Base-by-base conservation (phyloP, 2,888 invertebrate species). In the Daptonema setosum region DNA sequence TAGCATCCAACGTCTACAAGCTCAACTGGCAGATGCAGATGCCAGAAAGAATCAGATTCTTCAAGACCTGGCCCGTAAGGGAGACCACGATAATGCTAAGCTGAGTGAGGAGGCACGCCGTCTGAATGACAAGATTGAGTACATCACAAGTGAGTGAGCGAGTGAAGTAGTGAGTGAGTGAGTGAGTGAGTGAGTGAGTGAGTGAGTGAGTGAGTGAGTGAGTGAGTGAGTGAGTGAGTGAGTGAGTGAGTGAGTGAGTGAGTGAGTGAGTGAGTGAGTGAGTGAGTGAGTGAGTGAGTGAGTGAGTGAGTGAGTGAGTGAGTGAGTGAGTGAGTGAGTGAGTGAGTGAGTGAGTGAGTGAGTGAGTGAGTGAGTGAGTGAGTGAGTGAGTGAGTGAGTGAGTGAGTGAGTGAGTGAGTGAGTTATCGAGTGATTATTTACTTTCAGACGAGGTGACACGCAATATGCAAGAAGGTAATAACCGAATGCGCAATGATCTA, bases 1-100 rank as follows among this genome's bases (percentile, higher is more conserved):
- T 55, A 67, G 67, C n/a, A 64, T 68, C 26, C 55, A 57, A 43
- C 61, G 63, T 14, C 59, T 68, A 11, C 64, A 67, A 59, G 66
- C 65, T 24, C 59, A 61, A 28, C 56, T 68, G 8, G 61, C 64
- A 28, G 63, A 63, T 8, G 64, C 66, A 52, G 67, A 68, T 22
- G 60, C 61, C 14, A 61, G 61, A 25, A 64, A 64, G 45, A 63
- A 62, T 51, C 65, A 66, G 26, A 61, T 66, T 5, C 59, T 68
- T 54, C 60, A 57, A 2, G 63, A 61, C 14, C 55, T 68, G 25
- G 61, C 65, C 8, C 61, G 62, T 28, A 65, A 65, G 43, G 62
- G 51, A 8, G 35, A 47, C 30, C 29, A 1, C 11, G 35, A 29
- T 47, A 30, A 17, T 60, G 65, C 61, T 17, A 64, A 63, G 54